Conservation (phyloP, 1,140 invertebrate genomes). For the Musca vetustissima region DNA sequence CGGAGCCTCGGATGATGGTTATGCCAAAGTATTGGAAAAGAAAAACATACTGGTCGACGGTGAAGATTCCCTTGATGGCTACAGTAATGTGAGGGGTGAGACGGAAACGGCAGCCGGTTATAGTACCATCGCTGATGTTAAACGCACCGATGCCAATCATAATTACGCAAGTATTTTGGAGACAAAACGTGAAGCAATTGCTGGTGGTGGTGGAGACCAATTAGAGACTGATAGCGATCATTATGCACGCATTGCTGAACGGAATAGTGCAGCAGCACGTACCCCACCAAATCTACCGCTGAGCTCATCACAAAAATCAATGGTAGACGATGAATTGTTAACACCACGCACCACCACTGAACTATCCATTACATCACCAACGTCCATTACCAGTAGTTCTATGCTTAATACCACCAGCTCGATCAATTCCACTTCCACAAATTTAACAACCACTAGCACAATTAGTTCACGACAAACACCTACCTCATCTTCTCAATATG, state of each 20-base stretch:
- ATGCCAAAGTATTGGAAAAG: constrained; percentile 56
- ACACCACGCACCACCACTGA: constrained; percentile 16
- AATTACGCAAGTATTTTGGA: constrained; percentile 54
- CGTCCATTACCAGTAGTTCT: constrained; percentile 37
- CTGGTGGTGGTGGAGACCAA: background rate
- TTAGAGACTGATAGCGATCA: constrained; percentile 40
- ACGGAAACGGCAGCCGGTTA: constrained; percentile 40
- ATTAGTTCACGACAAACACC: constrained; percentile 39
- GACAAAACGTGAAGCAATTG: constrained; percentile 34
- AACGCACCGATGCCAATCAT: constrained; percentile 40
- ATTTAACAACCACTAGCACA: constrained; percentile 37
- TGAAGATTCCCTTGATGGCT: constrained; percentile 37
- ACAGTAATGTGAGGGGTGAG: constrained; percentile 34
- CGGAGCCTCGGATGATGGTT: constrained; percentile 46
- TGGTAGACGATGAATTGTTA: constrained; percentile 18
- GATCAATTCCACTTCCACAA: constrained; percentile 28
- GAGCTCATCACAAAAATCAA: constrained; percentile 11
- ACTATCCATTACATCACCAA: constrained; percentile 39
- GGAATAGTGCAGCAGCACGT: constrained; percentile 6
- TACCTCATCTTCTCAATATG: constrained; percentile 59
- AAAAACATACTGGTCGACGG: constrained; percentile 29
- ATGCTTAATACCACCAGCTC: constrained; percentile 32
- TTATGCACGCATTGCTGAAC: constrained; percentile 47
- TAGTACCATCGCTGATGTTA: constrained; percentile 41
- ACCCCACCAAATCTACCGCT: constrained; percentile 26